Base-by-base conservation (phyloP, 2,113 vertebrate species). In the Aviceda subcristata region DNA sequence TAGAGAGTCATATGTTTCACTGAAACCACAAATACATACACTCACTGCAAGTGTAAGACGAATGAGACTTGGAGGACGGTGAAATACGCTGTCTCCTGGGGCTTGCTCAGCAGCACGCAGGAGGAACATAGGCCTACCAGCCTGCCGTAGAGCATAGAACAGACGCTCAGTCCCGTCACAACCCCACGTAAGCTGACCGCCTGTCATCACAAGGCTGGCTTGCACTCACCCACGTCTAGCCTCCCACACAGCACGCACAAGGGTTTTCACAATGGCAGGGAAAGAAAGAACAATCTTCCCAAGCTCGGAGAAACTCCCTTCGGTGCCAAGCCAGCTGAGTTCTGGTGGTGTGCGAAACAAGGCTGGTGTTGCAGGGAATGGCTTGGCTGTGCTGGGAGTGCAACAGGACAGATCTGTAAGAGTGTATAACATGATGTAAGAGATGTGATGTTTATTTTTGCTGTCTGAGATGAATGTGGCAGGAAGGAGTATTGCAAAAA, bases 181-280 rank as follows among this genome's bases (percentile, higher is more conserved):
- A 8, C 20, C 76, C n/a, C 1, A 0, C 0, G 0, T 15, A 21
- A 86, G 11, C 26, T 82, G 78, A 2, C 32, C 62, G 68, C 5
- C 69, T 69, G 63, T 84, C 45, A 20, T 38, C 46, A 2, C 45
- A 64, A 55, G 45, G 26, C 20, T 36, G 71, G 43, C 62, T 79
- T 46, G 48, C 34, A 3, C 39, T 68, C 72, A 15, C 39, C 60
- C 50, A 30, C 39, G 14, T 57, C 39, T 20, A 20, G 27, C 53
- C 62, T 88, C 66, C 62, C 43, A 51, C 71, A 12, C 15, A 20
- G 71, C 77, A 71, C 0, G 0, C 29, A 12, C 26, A 18, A 19
- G 55, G 59, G 19, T 34, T 79, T 81, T 79, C 57, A 27, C 36
- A 34, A 7, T 6, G 39, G 66, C 50, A 64, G 38, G 43, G 29